Evolutionary conservation across 2,888 invertebrate species (phyloP), one percentile per base, ranked within the genome.

Genomic region (Lasioglossum marginatum): DNA sequence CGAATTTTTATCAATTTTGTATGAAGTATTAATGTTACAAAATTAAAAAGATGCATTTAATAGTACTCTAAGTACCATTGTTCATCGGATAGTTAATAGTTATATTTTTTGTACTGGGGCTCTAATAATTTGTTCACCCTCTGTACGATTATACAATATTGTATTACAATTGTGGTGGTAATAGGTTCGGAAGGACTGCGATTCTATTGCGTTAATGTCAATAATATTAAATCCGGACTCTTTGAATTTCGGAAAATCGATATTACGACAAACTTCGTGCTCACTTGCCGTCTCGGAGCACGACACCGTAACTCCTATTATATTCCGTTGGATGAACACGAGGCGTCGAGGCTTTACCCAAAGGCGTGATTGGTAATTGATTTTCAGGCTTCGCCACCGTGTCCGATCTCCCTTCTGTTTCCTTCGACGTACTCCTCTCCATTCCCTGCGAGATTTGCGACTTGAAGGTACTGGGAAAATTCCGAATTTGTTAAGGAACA

Each of bases 321-420:
- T 92, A 91, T 92, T 91, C 91, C 87, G 88, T 86, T 92, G 91
- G 92, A 87, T 91, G 92, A 93, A 87, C 93, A 88, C 88, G 91
- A 91, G 90, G 87, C 88, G 90, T 84, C 77, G 88, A 88, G 87
- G 92, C 92, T 93, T 93, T 92, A 92, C 88, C 92, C 89, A 91
- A 92, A 92, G 92, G 90, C 93, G 92, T 92, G 93, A 93, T 93
- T 93, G 93, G 92, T 92, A 93, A 93, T 93, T 93, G 93, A 93
- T 93, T 93, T 93, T 93, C 93, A 93, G 91, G 93, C 92, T 93
- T 93, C 93, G 88, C 82, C 92, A 91, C 90, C 88, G 91, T 89
- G 88, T 86, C 89, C 85, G 78, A 81, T 81, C 85, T 76, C 82
- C 82, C 85, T 84, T 73, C 43, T 66, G 70, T 75, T 76, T 79